A percentile compares a stretch with the other conserved stretches of the same genome.
Evolutionary conservation across 2,113 vertebrate genomes (phyloP).

Genomic region (Myotis brandtii): DNA sequence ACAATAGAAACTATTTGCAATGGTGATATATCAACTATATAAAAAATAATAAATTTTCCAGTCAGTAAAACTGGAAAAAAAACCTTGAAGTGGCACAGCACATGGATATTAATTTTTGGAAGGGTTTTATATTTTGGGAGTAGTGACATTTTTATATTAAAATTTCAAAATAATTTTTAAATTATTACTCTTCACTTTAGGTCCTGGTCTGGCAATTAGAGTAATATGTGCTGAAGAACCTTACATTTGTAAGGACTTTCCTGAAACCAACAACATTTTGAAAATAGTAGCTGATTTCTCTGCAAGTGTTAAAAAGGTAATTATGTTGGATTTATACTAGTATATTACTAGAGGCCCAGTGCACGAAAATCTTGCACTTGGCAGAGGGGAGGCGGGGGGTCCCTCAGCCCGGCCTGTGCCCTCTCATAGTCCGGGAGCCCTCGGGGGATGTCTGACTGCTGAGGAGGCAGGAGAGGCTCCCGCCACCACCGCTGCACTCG

Average conservation of each 20-base stretch:
- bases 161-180: not conserved
- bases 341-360: not conserved
- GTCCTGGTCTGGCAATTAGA: constrained; percentile 97
- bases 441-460: no score
- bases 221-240: constrained; percentile 99
- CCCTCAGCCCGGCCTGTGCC: no score
- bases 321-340: not conserved
- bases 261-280: constrained; percentile 98
- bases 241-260: constrained; percentile 98
- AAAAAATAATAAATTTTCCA: no score
- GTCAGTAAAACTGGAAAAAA: not conserved
- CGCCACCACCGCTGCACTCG: rapidly evolving
- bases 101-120: constrained; percentile 47
- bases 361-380: no score
- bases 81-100: not conserved
- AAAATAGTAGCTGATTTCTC: constrained; percentile 99
- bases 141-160: not conserved
- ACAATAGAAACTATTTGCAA: not conserved
- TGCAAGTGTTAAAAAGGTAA: constrained; percentile 98
- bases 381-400: no score
- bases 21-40: not conserved
- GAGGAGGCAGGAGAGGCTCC: no score
- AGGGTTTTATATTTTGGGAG: constrained; percentile 27
- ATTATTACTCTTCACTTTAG: constrained; percentile 79
- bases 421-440: no score